phyloP scores from a whole-genome alignment of 2,888 invertebrate genomes.

The Drosophila niveifrons region DNA sequence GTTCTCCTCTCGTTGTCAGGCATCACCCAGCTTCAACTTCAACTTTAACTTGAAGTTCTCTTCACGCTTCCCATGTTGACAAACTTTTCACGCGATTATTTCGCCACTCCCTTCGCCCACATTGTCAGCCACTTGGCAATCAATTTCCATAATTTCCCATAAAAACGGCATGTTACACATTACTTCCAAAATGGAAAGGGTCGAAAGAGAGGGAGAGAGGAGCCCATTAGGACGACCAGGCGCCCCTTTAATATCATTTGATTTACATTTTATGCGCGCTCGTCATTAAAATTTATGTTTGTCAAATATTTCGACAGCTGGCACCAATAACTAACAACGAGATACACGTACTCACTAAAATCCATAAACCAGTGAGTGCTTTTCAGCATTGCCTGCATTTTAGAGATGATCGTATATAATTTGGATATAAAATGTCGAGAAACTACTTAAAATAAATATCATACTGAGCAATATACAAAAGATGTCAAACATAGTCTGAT shows the following conservation, averaged over 20 bases:
- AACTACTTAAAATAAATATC: too few relatives aligned
- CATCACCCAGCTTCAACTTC: conserved; percentile 62
- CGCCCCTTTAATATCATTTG: conserved; percentile 66
- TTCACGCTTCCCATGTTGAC: conserved; percentile 49
- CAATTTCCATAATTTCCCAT: conserved; percentile 79
- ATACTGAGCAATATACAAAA: too few relatives aligned
- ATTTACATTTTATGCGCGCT: conserved; percentile 74
- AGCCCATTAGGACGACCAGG: conserved; percentile 62
- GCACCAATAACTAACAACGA: conserved; percentile 25
- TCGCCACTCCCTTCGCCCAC: conserved; percentile 13
- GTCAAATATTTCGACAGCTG: conserved; percentile 66
- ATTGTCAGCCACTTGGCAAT: conserved; percentile 58
- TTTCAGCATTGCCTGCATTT: neutral
- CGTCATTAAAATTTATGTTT: conserved; percentile 69
- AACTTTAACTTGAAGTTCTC: conserved; percentile 56
- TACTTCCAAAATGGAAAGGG: conserved; percentile 23
- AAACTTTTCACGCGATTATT: conserved; percentile 65
- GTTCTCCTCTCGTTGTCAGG: conserved; percentile 29
- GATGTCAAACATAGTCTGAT: too few relatives aligned
- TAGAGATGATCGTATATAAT: too few relatives aligned
- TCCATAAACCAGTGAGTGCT: neutral
- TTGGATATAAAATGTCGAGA: too few relatives aligned
- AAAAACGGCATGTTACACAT: conserved; percentile 70
- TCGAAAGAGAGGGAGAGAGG: conserved; percentile 1
- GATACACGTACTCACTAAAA: neutral